Percentiles rank a stretch among this genome's conserved stretches.
Evolutionary conservation across 2,797 vertebrate species (phyloP).

Genomic region (Scarus forsteni): DNA sequence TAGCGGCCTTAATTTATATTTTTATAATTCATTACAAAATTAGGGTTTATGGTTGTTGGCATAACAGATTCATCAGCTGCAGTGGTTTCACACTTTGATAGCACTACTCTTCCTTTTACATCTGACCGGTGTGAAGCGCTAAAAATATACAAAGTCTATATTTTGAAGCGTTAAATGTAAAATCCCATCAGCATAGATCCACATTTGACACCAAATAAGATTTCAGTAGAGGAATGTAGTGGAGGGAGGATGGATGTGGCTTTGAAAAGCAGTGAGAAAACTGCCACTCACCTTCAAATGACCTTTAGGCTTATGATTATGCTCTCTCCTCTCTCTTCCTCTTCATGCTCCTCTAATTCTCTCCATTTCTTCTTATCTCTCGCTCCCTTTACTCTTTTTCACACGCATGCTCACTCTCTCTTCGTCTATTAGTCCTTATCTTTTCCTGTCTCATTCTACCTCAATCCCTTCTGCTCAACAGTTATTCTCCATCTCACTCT

Average conservation of each 20-base stretch:
- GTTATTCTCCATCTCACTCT: slow-evolving; percentile 24
- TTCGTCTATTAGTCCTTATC: slow-evolving; percentile 51
- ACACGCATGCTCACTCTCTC: slow-evolving; percentile 28
- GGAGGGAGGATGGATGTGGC: slow-evolving; percentile 14
- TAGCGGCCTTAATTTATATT: too few relatives aligned
- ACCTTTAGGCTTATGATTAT: slow-evolving; percentile 69
- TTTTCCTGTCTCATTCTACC: slow-evolving; percentile 29
- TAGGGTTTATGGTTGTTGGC: too few relatives aligned
- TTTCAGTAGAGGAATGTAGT: slow-evolving; percentile 17
- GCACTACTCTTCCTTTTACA: background rate
- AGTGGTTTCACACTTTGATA: background rate
- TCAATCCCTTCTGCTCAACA: slow-evolving; percentile 18
- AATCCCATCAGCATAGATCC: slow-evolving; percentile 4
- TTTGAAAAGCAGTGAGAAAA: slow-evolving; percentile 43
- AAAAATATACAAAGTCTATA: background rate
- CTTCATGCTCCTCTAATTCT: slow-evolving; percentile 37
- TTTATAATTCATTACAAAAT: too few relatives aligned
- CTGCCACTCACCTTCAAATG: slow-evolving; percentile 75
- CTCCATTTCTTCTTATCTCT: slow-evolving; percentile 49
- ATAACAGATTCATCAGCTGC: too few relatives aligned
- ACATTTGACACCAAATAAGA: background rate
- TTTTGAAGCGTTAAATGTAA: slow-evolving; percentile 9
- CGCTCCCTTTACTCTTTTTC: slow-evolving; percentile 29
- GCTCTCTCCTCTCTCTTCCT: slow-evolving; percentile 38
- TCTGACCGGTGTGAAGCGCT: background rate